Evolutionary conservation across 2,113 vertebrate species (phyloP), one percentile per base, ranked within the genome.

Genomic region (Colinus virginianus): DNA sequence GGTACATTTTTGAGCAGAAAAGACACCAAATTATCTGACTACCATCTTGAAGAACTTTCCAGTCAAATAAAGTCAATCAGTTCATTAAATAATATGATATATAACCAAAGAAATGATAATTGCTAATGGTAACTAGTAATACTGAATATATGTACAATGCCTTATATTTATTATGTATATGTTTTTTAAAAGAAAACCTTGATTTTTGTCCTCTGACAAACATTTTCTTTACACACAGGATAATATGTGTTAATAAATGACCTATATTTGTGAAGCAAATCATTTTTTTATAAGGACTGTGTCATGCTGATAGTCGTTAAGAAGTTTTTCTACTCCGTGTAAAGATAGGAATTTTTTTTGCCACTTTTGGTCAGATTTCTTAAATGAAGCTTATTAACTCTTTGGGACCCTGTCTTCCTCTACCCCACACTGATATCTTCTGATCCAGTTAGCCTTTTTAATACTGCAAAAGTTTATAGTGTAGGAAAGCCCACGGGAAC

Each of bases 1-100:
- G 94, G 66, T 91, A 72, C 49, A 9, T 58, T 90, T 97, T 93
- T 93, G 80, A 95, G 94, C 63, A 90, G 43, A 51, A 58, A 68
- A 94, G 74, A 82, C 68, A 74, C 85, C 12, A 15, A 48, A 81
- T 96, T 88, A 71, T 78, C 71, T 82, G 84, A 90, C 32, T 45
- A 67, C 38, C 28, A 49, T 84, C 40, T 86, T 87, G 51, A 51
- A 58, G 49, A 91, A 55, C 34, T 89, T 97, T 91, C 71, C 66
- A 84, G 74, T 82, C 59, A 85, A 86, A 95, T 91, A 83, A 22
- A 77, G 48, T 90, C 20, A 90, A 91, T 77, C 84, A 80, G n/a
- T 82, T 95, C 43, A 91, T 96, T 95, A 68, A 20, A 11, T 81
- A 86, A 43, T 40, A 55, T 68, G 66, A 51, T 43, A 70, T 56